Evolutionary conservation across 2,797 vertebrate species (phyloP), one percentile per base, ranked within the genome.

Genomic region (Mormyrus hasselquistii): DNA sequence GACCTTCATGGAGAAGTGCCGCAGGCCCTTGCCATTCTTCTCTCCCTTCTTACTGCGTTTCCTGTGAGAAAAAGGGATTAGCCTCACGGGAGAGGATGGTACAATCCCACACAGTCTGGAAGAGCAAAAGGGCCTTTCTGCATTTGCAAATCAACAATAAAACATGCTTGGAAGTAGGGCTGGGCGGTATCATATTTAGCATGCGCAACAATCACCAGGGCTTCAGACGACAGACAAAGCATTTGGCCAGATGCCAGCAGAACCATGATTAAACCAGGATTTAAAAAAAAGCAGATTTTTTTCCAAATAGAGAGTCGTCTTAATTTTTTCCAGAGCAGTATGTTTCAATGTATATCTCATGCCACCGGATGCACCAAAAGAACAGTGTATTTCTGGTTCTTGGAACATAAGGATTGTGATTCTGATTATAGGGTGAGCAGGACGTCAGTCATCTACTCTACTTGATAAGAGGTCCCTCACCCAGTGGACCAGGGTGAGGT

Each of bases 1-100:
- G 91, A 99, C 99, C 95, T 99, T 99, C 99, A 99, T 99, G 91
- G 99, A 99, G 94, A 99, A 99, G 94, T 99, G 99, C 91, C 99
- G 95, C 90, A 99, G 95, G 88, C 99, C 99, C 92, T 99, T 99
- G 55, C 98, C 99, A 92, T 99, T 98, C 95, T 99, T 99, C 93
- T 99, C 99, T 5, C 98, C 98, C 92, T 99, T 99, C 93, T 98
- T 97, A 91, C 97, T 97, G 87, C 97, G 96, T 89, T 98, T 98
- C 90, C 98, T 98, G 90, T 7, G 73, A 38, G 34, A 41, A 62
- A 16, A 38, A 22, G 22, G 12, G 69, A 47, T 22, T 1, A 73
- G 14, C 25, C 38, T 62, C 53, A 76, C 0, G 41, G 69, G 69
- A 73, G 16, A 76, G 16, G 5, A 41, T 3, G 53, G 12, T 12